phyloP scores from a whole-genome alignment of 2,113 vertebrate species.

The Crocuta crocuta region DNA sequence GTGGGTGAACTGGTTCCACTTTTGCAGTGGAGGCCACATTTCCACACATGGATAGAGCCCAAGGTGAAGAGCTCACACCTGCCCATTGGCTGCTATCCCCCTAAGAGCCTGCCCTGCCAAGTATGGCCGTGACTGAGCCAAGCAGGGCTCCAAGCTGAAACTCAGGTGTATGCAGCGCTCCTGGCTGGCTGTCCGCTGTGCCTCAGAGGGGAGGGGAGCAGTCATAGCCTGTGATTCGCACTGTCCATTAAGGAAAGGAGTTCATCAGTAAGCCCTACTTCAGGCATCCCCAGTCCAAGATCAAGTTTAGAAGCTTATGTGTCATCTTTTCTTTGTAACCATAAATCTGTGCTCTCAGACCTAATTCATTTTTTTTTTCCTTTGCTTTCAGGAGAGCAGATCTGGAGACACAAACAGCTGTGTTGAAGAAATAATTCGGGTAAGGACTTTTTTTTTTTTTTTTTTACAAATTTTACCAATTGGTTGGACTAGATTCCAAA shows the following conservation, averaged over 20 bases:
- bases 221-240: accelerated
- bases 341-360: constrained; percentile 56
- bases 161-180: accelerated
- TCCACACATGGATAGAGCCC: background rate
- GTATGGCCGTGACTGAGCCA: background rate
- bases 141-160: background rate
- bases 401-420: constrained; percentile 88
- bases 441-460: constrained; percentile 83
- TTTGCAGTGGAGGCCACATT: background rate
- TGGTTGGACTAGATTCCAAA: constrained; percentile 43
- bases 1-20: background rate
- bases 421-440: constrained; percentile 92
- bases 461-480: constrained; percentile 55
- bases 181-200: accelerated
- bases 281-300: background rate
- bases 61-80: background rate
- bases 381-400: constrained; percentile 90
- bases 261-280: background rate
- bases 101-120: background rate
- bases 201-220: no score
- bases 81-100: background rate
- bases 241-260: background rate
- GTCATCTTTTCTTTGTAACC: constrained; percentile 29
- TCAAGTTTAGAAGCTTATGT: background rate
- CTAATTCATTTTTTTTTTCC: constrained; percentile 69